A percentile compares a stretch with the other conserved stretches of the same genome.
These are phyloP conservation scores for Latheticus oryzae DNA, from an alignment of 2,888 invertebrate genomes.

Conservation along the genomic window DNA sequence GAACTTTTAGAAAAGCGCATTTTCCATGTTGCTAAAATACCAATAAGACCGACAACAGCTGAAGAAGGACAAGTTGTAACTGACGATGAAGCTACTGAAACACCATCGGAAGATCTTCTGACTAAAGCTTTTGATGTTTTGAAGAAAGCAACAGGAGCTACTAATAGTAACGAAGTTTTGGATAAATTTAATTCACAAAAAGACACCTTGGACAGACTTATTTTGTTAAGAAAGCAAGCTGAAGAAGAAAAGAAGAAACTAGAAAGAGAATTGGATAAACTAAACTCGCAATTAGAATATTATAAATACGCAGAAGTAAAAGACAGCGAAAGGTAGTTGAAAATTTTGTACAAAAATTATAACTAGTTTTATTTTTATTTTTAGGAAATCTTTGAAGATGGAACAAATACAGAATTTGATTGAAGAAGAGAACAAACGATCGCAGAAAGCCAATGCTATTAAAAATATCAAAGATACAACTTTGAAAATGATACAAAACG, in stretches of 20 bases:
- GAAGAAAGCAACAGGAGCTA: conserved; percentile 84
- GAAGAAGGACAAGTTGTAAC: conserved; percentile 57
- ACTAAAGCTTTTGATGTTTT: conserved; percentile 79
- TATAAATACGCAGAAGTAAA: conserved; percentile 84
- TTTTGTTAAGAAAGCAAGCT: conserved; percentile 76
- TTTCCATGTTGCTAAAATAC: conserved; percentile 72
- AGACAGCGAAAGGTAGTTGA: conserved; percentile 80
- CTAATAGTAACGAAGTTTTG: conserved; percentile 79
- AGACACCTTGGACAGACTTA: conserved; percentile 77
- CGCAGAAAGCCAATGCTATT: conserved; percentile 56
- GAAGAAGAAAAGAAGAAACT: conserved; percentile 80
- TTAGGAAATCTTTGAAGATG: conserved; percentile 79
- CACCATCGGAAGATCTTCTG: conserved; percentile 66
- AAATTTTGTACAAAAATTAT: conserved; percentile 17
- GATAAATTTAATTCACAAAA: conserved; percentile 79
- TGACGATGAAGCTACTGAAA: conserved; percentile 59
- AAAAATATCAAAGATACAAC: conserved; percentile 44
- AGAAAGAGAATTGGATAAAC: conserved; percentile 74
- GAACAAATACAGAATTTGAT: conserved; percentile 74
- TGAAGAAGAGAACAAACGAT: conserved; percentile 65
- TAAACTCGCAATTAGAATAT: conserved; percentile 77
- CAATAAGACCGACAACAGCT: conserved; percentile 58
- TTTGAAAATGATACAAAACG: conserved; percentile 46
- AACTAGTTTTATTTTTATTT: too few relatives aligned
- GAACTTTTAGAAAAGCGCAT: conserved; percentile 83